Evolutionary conservation across 1,140 invertebrate species (phyloP), one percentile per base, ranked within the genome.

Genomic region (Luehdorfia chinensis): DNA sequence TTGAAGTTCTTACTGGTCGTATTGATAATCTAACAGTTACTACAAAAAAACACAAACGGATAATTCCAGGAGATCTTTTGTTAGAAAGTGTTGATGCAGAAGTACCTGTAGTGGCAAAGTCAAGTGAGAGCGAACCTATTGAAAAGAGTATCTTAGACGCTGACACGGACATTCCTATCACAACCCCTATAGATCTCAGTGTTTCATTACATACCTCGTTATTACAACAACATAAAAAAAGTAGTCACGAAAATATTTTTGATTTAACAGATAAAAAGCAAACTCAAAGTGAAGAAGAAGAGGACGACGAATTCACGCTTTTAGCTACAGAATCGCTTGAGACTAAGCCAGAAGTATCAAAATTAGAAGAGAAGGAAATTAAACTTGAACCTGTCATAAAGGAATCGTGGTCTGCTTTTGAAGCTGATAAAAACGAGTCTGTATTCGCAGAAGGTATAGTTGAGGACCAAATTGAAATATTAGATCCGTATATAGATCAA

Each of bases 1-100:
- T 96, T 57, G 94, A 95, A 71, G 93, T 96, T 14, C 87, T 96
- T 2, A 94, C 94, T 4, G 94, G 94, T 0, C 90, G 93, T 46
- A 91, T 94, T 18, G 93, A 94, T 63, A 89, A 91, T 61, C 86
- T 91, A 75, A 90, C 87, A 63, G 84, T 87, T 59, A 91, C 88
- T 65, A 89, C 88, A 47, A 89, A 88, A 14, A 81, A 88, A 28
- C 79, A 90, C 7, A 88, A 91, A 57, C 86, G 89, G 48, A 88
- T 90, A 49, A 90, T 90, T 43, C 86, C 90, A 15, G 89, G 90
- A 55, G 91, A 95, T 78, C 80, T 95, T 1, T 62, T 95, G 18
- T 74, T 95, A 16, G 93, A 91, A 46, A 92, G 90, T 66, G 91
- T 90, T 56, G 91, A 93, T 25, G 88, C 89, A 31, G 74, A 85